Evolutionary conservation across 2,888 invertebrate genomes (phyloP), one percentile per base, ranked within the genome.

Genomic region (Amphipoea lucens): DNA sequence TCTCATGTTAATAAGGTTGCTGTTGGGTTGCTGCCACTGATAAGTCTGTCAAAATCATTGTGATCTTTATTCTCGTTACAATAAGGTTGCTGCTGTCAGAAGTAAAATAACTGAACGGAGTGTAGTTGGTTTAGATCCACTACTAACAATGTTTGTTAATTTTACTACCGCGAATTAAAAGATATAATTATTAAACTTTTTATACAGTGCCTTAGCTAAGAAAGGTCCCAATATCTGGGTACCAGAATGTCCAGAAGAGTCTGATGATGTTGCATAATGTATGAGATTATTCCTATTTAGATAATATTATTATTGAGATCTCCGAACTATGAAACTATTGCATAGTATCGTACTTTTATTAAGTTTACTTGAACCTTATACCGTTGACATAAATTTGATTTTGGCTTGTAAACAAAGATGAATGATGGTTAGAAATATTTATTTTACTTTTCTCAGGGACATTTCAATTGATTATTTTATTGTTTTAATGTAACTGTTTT

Each of bases 221-320:
- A 51, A 14, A 9, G 54, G 7, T 54, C 65, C n/a, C 29, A 69
- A 54, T 29, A 23, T 69, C 63, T 60, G 57, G 54, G 42, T 45
- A 78, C 36, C 17, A 62, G 42, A 74, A 66, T 72, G 62, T 76
- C 63, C 63, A 40, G 42, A 40, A 62, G 17, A 60, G 23, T 71
- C 54, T 17, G 75, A 70, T 45, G n/a, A 68, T 78, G 51, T 79
- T 80, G 87, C 83, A 88, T 88, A 83, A 85, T 88, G 76, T 78
- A 80, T 80, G 72, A 88, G 76, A 87, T 83, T 87, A 87, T 87
- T 87, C 68, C 77, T 81, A 81, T 81, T 84, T 79, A 87, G 78
- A 75, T 85, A 42, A 9, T 42, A 60, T 65, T 72, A 73, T 14
- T 60, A 75, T 54, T 74, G 60, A 81, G 83, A 85, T 74, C 76